Percentiles rank a stretch among this genome's conserved stretches.
Conservation (phyloP, 2,888 invertebrate species). For the Lepidonotus clava region DNA sequence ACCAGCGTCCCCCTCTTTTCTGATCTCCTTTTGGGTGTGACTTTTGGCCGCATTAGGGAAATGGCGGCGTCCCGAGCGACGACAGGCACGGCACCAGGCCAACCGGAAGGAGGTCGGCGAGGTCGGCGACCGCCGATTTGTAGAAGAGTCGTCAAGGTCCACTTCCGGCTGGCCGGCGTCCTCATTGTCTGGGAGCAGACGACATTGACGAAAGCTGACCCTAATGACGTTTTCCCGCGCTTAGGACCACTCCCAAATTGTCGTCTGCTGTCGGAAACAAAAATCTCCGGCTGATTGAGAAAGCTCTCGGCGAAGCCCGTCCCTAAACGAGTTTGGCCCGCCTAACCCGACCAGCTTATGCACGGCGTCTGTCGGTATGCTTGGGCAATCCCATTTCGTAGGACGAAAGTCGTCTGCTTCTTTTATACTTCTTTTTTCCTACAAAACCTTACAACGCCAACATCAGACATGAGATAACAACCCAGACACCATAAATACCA, state of each 20-base stretch:
- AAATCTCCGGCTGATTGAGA: conserved; percentile 15
- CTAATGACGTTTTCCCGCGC: neutral
- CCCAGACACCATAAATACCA: too few species aligned
- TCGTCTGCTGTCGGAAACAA: neutral
- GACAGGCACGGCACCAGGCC: neutral
- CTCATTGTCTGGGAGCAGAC: conserved; percentile 39
- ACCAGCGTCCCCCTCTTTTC: neutral
- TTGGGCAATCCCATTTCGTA: too few species aligned
- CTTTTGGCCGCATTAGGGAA: conserved; percentile 39
- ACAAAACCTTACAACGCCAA: too few species aligned
- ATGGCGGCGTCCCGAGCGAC: neutral
- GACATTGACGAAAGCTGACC: conserved; percentile 9
- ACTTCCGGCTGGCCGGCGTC: conserved; percentile 16
- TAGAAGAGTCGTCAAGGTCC: conserved; percentile 20
- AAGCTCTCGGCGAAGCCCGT: neutral
- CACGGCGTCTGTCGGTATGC: too few species aligned
- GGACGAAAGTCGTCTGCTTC: too few species aligned
- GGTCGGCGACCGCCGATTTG: conserved; percentile 21
- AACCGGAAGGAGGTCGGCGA: conserved; percentile 11
- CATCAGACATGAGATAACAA: too few species aligned
- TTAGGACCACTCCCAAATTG: neutral
- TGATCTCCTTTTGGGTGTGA: conserved; percentile 31
- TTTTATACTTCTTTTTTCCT: too few species aligned
- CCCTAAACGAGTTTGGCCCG: too few species aligned
- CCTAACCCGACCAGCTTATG: too few species aligned